Evolutionary conservation across 2,888 invertebrate genomes (phyloP).

Genomic region (Drosophila mayaguana): DNA sequence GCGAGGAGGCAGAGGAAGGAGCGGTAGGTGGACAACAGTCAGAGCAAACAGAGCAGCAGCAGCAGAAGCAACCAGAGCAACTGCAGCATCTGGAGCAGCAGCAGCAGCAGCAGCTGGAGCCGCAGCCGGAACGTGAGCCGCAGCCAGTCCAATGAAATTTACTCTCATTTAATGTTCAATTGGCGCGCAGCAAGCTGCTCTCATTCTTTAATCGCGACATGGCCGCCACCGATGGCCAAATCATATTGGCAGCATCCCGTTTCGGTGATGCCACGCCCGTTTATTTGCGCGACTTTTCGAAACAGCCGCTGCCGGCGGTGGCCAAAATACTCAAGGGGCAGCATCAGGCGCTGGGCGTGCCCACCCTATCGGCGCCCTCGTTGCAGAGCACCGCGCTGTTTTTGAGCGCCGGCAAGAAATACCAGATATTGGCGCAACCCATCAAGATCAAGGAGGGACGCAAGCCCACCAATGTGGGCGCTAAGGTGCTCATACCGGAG

Average conservation of each 20-base stretch:
- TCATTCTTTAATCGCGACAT: slow-evolving; percentile 86
- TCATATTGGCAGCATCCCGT: slow-evolving; percentile 92
- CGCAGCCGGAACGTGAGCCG: slow-evolving; percentile 32
- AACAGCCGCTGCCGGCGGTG: slow-evolving; percentile 92
- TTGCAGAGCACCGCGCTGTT: slow-evolving; percentile 94
- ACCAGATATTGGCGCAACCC: slow-evolving; percentile 94
- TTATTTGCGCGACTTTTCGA: slow-evolving; percentile 87
- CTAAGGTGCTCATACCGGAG: slow-evolving; percentile 95
- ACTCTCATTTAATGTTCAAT: slow-evolving; percentile 85
- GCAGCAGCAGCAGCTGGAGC: slow-evolving; percentile 24
- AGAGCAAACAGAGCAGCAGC: slow-evolving; percentile 5
- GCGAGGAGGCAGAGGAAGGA: slow-evolving; percentile 38
- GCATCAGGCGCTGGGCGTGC: slow-evolving; percentile 95
- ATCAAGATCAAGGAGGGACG: slow-evolving; percentile 96
- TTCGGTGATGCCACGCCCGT: slow-evolving; percentile 86
- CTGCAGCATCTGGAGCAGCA: slow-evolving; percentile 5
- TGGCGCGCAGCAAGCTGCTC: slow-evolving; percentile 85
- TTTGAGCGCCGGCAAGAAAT: slow-evolving; percentile 93
- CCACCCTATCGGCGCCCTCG: slow-evolving; percentile 93
- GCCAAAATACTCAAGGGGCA: slow-evolving; percentile 97
- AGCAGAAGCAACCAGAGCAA: not conserved
- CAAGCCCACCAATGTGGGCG: slow-evolving; percentile 90
- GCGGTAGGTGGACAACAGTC: slow-evolving; percentile 59
- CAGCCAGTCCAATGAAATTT: slow-evolving; percentile 84
- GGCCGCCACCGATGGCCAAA: slow-evolving; percentile 96